Evolutionary conservation across 2,797 vertebrate species (phyloP).

Genomic region (Sebastes itinus): DNA sequence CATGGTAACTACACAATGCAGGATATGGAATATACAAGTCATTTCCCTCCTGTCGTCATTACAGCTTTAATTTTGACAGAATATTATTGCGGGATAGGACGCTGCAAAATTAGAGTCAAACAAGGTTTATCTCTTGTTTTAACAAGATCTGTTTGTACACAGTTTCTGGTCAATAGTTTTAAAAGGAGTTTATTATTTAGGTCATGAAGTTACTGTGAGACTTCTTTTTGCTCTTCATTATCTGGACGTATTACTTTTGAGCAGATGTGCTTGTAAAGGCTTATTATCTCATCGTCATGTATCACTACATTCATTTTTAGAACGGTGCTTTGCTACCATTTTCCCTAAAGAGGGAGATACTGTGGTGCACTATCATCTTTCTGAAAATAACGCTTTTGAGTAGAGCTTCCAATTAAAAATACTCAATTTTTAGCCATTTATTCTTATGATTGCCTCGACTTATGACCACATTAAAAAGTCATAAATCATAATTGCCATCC

Average conservation of each 20-base stretch:
- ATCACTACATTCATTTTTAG: slow-evolving; percentile 17
- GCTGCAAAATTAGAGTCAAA: slow-evolving; percentile 41
- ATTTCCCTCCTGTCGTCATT: slow-evolving; percentile 26
- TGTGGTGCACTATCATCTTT: slow-evolving; percentile 17
- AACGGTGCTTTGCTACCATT: slow-evolving; percentile 4
- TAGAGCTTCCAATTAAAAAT: slow-evolving; percentile 59
- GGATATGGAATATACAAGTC: slow-evolving; percentile 24
- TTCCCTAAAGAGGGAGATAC: neutral
- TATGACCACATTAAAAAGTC: slow-evolving; percentile 70
- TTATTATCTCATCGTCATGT: slow-evolving; percentile 11
- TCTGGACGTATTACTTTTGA: neutral
- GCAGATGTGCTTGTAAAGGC: slow-evolving; percentile 9
- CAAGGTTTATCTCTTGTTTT: slow-evolving; percentile 8
- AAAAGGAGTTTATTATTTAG: slow-evolving; percentile 39
- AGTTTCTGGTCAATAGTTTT: neutral
- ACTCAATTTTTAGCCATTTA: slow-evolving; percentile 46
- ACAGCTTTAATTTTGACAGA: slow-evolving; percentile 44
- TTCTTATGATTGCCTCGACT: slow-evolving; percentile 59
- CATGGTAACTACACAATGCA: slow-evolving; percentile 20
- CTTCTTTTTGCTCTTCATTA: slow-evolving; percentile 7
- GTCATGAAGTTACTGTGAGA: slow-evolving; percentile 39
- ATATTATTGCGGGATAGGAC: slow-evolving; percentile 32
- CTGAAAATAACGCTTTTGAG: slow-evolving; percentile 47
- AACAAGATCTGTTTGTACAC: slow-evolving; percentile 4
- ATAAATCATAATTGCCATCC: slow-evolving; percentile 66